Evolutionary conservation across 2,113 vertebrate species (phyloP).

Genomic region (Nerophis lumbriciformis): DNA sequence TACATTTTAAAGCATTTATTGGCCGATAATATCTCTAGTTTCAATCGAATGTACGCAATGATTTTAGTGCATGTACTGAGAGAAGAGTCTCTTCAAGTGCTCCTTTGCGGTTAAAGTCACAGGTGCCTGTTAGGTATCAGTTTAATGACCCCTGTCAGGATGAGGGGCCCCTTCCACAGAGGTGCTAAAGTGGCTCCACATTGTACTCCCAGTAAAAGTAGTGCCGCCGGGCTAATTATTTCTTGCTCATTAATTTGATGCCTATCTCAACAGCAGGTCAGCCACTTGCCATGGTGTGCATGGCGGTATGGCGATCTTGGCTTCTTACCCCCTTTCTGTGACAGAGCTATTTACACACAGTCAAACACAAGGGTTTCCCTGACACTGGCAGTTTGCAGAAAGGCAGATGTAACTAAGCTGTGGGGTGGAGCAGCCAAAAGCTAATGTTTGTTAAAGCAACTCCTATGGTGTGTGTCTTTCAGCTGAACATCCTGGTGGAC

Average conservation of each 20-base stretch:
- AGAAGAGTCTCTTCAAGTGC: neutral
- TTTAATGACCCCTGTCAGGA: conserved; percentile 41
- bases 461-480: conserved; percentile 45
- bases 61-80: too few species aligned
- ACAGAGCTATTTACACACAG: neutral
- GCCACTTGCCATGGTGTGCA: conserved; percentile 20
- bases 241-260: conserved; percentile 52
- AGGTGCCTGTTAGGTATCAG: conserved; percentile 12
- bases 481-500: conserved; percentile 96
- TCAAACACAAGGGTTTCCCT: neutral
- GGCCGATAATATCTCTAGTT: too few species aligned
- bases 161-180: conserved; percentile 39
- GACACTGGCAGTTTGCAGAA: neutral
- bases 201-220: conserved; percentile 36
- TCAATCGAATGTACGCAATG: too few species aligned
- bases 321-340: neutral
- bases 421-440: neutral
- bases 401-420: conserved; percentile 7
- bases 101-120: conserved; percentile 19
- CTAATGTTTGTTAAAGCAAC: conserved; percentile 16
- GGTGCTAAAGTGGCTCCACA: conserved; percentile 41
- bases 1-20: too few species aligned
- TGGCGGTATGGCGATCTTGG: conserved; percentile 36
- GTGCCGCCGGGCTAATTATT: conserved; percentile 59
- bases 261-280: conserved; percentile 43